Base-by-base conservation (phyloP, 2,888 invertebrate genomes). In the Maniola hyperantus region DNA sequence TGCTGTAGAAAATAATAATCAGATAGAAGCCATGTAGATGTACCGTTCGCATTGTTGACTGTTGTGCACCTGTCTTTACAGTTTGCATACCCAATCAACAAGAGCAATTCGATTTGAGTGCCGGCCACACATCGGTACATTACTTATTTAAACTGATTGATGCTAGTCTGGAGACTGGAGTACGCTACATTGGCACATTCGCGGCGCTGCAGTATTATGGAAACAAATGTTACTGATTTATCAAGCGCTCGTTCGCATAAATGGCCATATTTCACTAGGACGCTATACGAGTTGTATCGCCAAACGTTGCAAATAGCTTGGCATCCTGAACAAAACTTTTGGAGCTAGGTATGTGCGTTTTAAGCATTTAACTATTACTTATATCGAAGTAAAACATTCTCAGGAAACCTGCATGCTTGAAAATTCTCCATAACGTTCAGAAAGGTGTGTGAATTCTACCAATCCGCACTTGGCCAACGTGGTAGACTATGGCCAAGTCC, bases 61-160 rank as follows among this genome's bases (percentile, higher is more conserved):
- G 34, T 13, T 59, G 60, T 50, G 36, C 34, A 34, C 18, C 36
- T 36, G 39, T 20, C 60, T 62, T 65, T 65, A 62, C 61, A 63
- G 63, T 68, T 65, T 55, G 36, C 61, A 63, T 33, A 59, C 59
- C 65, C 68, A 70, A 68, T 70, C 65, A 69, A 69, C 53, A 64
- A 62, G 59, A 70, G 59, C 68, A 68, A 68, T 68, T 65, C 63
- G 65, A 68, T 70, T 63, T 68, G 57, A 65, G 58, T 65, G 62
- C 63, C 44, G 68, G 63, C 70, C 68, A 68, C 70, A 68, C 68
- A 67, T 54, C 50, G 20, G 54, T 67, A 54, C 66, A 55, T 62
- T 63, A 66, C 66, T 68, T 66, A 63, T 68, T 69, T 61, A 61
- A 60, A 67, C 64, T 61, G 58, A 69, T 69, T 69, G 69, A 69